phyloP scores from a whole-genome alignment of 2,113 vertebrate genomes.

The Ibidorhyncha struthersii region DNA sequence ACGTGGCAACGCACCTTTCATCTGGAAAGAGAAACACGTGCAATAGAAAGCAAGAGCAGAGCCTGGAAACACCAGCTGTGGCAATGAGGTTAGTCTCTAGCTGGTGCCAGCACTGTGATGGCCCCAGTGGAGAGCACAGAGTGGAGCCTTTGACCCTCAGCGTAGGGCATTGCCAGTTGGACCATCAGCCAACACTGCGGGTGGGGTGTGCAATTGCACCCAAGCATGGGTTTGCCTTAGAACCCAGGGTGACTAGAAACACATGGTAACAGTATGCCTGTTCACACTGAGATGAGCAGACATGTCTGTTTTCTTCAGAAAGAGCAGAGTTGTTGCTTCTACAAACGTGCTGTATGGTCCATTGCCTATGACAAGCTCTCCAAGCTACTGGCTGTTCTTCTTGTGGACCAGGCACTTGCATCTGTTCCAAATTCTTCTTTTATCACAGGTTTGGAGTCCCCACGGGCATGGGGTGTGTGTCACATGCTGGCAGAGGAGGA shows the following conservation, averaged over 20 bases:
- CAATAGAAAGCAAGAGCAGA: not conserved
- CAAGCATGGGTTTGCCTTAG: not conserved
- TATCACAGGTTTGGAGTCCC: not conserved
- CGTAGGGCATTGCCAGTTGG: accelerated
- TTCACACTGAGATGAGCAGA: not conserved
- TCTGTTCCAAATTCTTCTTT: not conserved
- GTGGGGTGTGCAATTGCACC: not conserved
- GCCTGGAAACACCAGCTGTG: not conserved
- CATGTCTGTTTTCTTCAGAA: not conserved
- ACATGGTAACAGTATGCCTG: not conserved
- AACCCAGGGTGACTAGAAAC: not conserved
- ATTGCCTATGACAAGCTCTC: not conserved
- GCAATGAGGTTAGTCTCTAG: not conserved
- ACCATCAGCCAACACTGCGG: accelerated
- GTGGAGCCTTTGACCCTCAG: not conserved
- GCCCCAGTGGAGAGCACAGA: not conserved
- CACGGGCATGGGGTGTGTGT: not conserved
- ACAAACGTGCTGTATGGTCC: accelerated
- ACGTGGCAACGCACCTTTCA: not conserved
- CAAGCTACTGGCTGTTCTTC: not conserved
- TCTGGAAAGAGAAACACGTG: not conserved
- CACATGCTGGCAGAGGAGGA: not conserved
- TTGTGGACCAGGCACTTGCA: not conserved
- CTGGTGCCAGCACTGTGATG: not conserved
- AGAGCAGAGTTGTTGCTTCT: not conserved